Evolutionary conservation across 1,140 invertebrate species (phyloP).

Genomic region (Sarcophaga peregrina): DNA sequence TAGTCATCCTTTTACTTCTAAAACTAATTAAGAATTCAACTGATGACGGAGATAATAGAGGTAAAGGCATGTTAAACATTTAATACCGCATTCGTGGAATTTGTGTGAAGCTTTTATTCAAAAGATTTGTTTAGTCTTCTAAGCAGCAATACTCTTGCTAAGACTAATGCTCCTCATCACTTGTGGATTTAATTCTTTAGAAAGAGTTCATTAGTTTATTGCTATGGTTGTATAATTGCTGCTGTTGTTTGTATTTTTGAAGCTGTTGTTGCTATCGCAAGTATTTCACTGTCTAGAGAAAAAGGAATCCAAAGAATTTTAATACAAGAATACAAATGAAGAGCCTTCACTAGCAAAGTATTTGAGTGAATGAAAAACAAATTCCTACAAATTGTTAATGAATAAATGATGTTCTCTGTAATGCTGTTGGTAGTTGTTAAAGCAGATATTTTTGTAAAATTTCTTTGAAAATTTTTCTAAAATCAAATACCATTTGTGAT

Average conservation of each 20-base stretch:
- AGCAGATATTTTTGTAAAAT: too few relatives aligned
- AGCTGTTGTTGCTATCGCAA: background rate
- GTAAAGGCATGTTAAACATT: background rate
- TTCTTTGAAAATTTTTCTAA: too few relatives aligned
- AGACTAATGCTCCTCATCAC: background rate
- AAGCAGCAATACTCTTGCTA: too few relatives aligned
- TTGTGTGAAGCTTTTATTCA: background rate
- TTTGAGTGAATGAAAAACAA: background rate
- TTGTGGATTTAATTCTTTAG: background rate
- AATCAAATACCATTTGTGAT: too few relatives aligned
- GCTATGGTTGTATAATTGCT: background rate
- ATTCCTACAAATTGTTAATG: background rate
- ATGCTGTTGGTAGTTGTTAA: background rate
- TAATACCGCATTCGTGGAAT: slow-evolving; percentile 18
- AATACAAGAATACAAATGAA: too few relatives aligned
- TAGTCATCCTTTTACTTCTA: background rate
- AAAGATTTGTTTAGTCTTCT: background rate
- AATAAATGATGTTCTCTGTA: too few relatives aligned
- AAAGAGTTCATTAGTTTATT: background rate
- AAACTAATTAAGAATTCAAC: slow-evolving; percentile 7
- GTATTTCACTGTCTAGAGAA: background rate
- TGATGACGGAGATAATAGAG: background rate
- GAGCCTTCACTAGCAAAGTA: too few relatives aligned
- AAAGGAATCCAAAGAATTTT: too few relatives aligned
- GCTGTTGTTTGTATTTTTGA: background rate